Evolutionary conservation across 2,113 vertebrate species (phyloP), one percentile per base, ranked within the genome.

Genomic region (Oplegnathus fasciatus): DNA sequence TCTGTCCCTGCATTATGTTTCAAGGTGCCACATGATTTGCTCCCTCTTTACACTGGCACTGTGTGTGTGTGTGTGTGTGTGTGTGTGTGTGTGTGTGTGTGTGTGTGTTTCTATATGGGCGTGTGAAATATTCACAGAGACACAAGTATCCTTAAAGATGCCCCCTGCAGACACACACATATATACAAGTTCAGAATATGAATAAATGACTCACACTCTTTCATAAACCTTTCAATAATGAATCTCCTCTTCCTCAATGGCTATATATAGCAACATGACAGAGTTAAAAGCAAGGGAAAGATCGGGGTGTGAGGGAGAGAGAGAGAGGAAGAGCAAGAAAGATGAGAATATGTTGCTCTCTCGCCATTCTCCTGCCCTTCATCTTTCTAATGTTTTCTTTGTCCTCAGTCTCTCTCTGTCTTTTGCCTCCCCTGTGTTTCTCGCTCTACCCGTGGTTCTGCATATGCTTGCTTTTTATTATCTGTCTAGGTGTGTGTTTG

Each of bases 191-290:
- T 69, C 58, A 54, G 28, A 78, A 71, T 57, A 83, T 81, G 55
- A 72, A 87, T 82, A 82, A 72, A 87, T 92, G 82, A 92, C 55
- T 74, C 83, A 80, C 57, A 76, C 79, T 83, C 70, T 40, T 75
- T 87, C 87, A 80, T 88, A 89, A 92, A 92, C 64, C 78, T 89
- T 64, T 93, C 75, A 92, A 94, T 94, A 90, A 91, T 92, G 75
- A 89, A 92, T 92, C 68, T 85, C 80, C 80, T 88, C 78, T 87
- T 92, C 85, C 75, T 84, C 68, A 78, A 74, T 20, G 24, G 58
- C 88, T 92, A 93, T 87, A 91, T 83, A 85, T 86, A 93, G 90
- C 74, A 61, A 77, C 34, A 65, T 69, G 73, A 86, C 81, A 83
- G 78, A 88, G 77, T 85, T 89, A 86, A 83, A 89, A 87, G 69